Conservation (phyloP, 2,113 vertebrate species). For the Lepisosteus oculatus region DNA sequence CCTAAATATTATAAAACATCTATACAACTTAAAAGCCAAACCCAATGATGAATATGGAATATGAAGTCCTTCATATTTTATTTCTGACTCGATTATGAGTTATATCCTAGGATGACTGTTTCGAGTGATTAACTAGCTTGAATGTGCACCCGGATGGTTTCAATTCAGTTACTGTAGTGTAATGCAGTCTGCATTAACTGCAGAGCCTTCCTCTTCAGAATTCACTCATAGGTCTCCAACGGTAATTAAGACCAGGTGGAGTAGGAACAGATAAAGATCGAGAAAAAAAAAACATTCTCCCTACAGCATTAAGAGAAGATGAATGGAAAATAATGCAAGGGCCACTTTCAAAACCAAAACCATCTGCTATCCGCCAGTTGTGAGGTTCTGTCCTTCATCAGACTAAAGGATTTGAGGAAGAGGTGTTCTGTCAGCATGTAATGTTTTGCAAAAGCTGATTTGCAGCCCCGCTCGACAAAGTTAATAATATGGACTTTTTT, state of each 20-base stretch:
- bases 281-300: neutral
- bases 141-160: neutral
- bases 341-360: no score
- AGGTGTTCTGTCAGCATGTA: no score
- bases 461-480: no score
- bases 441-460: no score
- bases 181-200: neutral
- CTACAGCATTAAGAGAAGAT: neutral
- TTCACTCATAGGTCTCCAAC: neutral
- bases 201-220: neutral
- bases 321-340: neutral
- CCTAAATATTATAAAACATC: no score
- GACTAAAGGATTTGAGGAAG: no score
- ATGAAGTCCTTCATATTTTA: no score
- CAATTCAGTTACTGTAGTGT: neutral
- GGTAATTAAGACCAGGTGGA: neutral
- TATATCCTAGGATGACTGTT: constrained; percentile 1
- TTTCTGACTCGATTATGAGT: neutral
- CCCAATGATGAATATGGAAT: no score
- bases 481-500: no score
- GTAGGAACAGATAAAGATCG: neutral
- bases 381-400: no score
- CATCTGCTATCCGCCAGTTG: no score
- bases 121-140: neutral
- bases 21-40: no score